Base-by-base conservation (phyloP, 2,113 vertebrate genomes). In the Elaphurus davidianus region DNA sequence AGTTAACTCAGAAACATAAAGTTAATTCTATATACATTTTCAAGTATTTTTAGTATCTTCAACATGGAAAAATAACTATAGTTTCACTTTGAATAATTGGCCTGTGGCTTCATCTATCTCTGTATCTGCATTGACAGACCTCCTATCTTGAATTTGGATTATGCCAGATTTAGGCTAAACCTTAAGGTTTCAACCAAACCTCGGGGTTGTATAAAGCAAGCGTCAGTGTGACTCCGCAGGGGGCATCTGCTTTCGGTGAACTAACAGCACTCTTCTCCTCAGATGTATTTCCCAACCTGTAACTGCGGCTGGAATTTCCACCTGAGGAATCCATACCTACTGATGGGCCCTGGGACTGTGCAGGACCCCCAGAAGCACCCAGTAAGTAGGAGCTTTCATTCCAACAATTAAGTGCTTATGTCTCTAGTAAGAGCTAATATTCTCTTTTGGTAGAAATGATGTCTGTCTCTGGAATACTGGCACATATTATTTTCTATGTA, bases 221-320 rank as follows among this genome's bases (percentile, higher is more conserved):
- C 8, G 4, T 76, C 21, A 2, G 4, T 8, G 21, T 27, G 36
- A 28, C 10, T 67, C 91, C 64, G 27, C 13, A 25, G 17, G 55
- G 55, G 96, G 89, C 43, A 81, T 54, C 7, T 14, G 0, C 94
- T 30, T 17, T 54, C 92, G 16, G 43, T 90, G 64, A 98, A 95
- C 81, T 90, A 12, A 89, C 19, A 60, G 43, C 87, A 8, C 25
- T 97, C 36, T 79, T 96, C 94, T 91, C 81, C 98, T 45, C 98
- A 98, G 1, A 79, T 98, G 36, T 94, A 93, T 52, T 62, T 97
- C 16, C 94, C 98, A 15, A 89, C 96, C 0, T 98, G 96, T 45
- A 93, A 36, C 4, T 98, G 98, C 2, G 62, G 90, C 36, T 54
- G 98, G 50, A 30, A 88, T 91, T 92, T 97, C 88, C 98, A 90